Conservation (phyloP, 2,797 vertebrate genomes). For the Hyperoplus lanceolatus region DNA sequence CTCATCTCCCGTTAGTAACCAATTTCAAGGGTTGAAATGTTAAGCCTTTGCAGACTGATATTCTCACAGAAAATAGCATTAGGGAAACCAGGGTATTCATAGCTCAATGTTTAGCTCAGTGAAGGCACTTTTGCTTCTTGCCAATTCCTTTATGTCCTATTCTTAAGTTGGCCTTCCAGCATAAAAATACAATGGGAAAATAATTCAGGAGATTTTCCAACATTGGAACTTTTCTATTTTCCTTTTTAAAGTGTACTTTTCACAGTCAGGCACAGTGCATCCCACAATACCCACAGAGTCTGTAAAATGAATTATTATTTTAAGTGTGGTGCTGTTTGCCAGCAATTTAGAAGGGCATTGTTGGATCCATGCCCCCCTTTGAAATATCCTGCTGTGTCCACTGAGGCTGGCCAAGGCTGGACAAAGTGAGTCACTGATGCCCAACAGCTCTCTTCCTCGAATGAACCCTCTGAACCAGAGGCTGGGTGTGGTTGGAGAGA, state of each 20-base stretch:
- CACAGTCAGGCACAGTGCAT: slow-evolving; percentile 46
- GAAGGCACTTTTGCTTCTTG: slow-evolving; percentile 11
- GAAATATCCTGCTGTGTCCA: slow-evolving; percentile 67
- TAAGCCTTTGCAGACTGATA: slow-evolving; percentile 40
- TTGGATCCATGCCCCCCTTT: slow-evolving; percentile 62
- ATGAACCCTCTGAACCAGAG: slow-evolving; percentile 76
- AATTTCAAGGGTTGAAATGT: slow-evolving; percentile 43
- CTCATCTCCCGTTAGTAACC: slow-evolving; percentile 23
- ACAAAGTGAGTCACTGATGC: slow-evolving; percentile 79
- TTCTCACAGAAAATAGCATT: slow-evolving; percentile 33
- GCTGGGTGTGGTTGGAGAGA: slow-evolving; percentile 65
- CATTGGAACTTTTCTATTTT: slow-evolving; percentile 1
- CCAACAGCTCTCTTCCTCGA: slow-evolving; percentile 67
- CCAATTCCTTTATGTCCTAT: slow-evolving; percentile 4
- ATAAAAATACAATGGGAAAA: slow-evolving; percentile 27
- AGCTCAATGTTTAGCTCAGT: slow-evolving; percentile 33
- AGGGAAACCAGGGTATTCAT: slow-evolving; percentile 31
- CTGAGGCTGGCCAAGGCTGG: slow-evolving; percentile 66
- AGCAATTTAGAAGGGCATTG: slow-evolving; percentile 60
- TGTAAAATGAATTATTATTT: slow-evolving; percentile 64
- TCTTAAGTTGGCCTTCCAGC: slow-evolving; percentile 4
- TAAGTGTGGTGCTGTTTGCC: slow-evolving; percentile 55
- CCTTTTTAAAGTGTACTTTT: slow-evolving; percentile 27
- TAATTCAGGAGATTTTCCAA: slow-evolving; percentile 37
- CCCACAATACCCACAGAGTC: slow-evolving; percentile 63